Evolutionary conservation across 2,888 invertebrate genomes (phyloP).

Genomic region (Oscheius onirici): DNA sequence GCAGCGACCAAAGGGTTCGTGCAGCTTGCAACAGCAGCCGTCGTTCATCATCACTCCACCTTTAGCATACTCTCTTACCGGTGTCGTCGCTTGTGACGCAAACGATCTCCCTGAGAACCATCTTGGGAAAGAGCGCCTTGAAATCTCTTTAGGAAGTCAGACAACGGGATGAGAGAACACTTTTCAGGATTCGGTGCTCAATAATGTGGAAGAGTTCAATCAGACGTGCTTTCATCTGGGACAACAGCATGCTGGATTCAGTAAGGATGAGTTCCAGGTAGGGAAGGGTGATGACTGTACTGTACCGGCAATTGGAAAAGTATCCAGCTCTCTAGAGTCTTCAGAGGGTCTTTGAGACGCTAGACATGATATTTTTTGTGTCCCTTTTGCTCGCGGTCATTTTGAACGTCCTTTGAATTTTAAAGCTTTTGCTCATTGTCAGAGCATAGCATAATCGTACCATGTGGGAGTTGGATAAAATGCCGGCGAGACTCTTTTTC

Average conservation of each 20-base stretch:
- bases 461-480: no score
- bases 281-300: neutral
- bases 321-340: no score
- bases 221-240: conserved; percentile 36
- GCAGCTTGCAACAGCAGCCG: neutral
- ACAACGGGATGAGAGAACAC: neutral
- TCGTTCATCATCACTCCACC: neutral
- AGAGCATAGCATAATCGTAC: no score
- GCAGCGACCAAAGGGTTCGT: neutral
- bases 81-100: conserved; percentile 12
- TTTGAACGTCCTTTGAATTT: no score
- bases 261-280: conserved; percentile 29
- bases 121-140: neutral
- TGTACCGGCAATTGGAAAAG: no score
- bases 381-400: no score
- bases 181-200: conserved; percentile 34
- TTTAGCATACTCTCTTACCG: conserved; percentile 3
- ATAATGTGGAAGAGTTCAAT: conserved; percentile 27
- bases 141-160: neutral
- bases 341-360: no score
- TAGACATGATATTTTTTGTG: no score
- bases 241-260: conserved; percentile 37
- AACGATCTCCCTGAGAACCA: conserved; percentile 14
- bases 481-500: no score
- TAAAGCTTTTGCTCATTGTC: no score